A percentile compares a stretch with the other conserved stretches of the same genome.
Evolutionary conservation across 2,888 invertebrate species (phyloP).

Genomic region (Sinohyriopsis cumingii): DNA sequence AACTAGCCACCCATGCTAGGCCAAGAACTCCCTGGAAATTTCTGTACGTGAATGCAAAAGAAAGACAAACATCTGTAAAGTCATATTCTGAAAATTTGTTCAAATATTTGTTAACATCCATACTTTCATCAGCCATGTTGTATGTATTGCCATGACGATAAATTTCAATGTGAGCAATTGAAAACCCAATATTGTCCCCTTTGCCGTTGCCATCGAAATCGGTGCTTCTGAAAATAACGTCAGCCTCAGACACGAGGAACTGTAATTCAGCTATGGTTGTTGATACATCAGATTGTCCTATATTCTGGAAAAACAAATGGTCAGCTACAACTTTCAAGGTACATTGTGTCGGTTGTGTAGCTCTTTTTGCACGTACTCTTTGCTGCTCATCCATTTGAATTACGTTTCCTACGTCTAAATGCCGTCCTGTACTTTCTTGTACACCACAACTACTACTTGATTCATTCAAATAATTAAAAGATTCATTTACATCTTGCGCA

Average conservation of each 20-base stretch:
- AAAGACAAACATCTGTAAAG: slow-evolving; percentile 51
- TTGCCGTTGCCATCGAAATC: slow-evolving; percentile 64
- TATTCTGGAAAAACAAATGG: slow-evolving; percentile 54
- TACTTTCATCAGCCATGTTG: slow-evolving; percentile 23
- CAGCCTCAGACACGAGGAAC: slow-evolving; percentile 54
- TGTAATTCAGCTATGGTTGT: slow-evolving; percentile 53
- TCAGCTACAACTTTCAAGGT: slow-evolving; percentile 62
- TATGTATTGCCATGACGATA: slow-evolving; percentile 30
- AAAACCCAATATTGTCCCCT: slow-evolving; percentile 65
- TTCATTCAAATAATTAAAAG: no score
- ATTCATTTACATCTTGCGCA: no score
- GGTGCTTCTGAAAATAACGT: slow-evolving; percentile 61
- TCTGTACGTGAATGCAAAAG: slow-evolving; percentile 52
- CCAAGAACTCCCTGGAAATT: slow-evolving; percentile 57
- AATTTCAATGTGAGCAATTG: slow-evolving; percentile 50
- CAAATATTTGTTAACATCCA: slow-evolving; percentile 44
- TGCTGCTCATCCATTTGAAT: not conserved
- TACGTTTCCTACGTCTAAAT: no score
- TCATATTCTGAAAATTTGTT: slow-evolving; percentile 50
- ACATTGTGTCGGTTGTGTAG: slow-evolving; percentile 32
- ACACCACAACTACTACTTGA: no score
- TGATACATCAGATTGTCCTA: slow-evolving; percentile 37
- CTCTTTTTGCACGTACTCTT: slow-evolving; percentile 8
- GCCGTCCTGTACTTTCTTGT: no score
- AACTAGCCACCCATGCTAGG: slow-evolving; percentile 58